phyloP scores from a whole-genome alignment of 1,140 invertebrate species.

The Pantala flavescens region DNA sequence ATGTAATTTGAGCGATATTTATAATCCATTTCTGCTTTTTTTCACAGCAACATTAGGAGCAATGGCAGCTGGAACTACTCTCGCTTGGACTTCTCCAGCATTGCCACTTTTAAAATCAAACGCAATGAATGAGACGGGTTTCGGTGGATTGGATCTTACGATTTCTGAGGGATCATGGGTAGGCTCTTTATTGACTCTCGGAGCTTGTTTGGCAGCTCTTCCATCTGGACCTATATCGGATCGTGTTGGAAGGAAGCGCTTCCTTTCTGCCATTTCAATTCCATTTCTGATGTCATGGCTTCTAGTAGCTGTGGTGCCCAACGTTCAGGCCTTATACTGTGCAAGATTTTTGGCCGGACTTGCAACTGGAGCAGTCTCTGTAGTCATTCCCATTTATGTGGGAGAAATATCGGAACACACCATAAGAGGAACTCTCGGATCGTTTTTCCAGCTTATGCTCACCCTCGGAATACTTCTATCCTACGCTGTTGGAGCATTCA shows the following conservation, averaged over 20 bases:
- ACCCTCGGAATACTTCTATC: slow-evolving; percentile 39
- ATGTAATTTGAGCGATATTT: no score
- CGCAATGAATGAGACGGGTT: slow-evolving; percentile 15
- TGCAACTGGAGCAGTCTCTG: slow-evolving; percentile 49
- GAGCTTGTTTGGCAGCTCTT: slow-evolving; percentile 42
- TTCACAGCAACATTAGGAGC: slow-evolving; percentile 43
- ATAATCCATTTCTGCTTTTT: background rate
- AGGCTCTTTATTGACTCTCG: slow-evolving; percentile 42
- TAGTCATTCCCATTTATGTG: slow-evolving; percentile 48
- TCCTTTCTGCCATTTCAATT: slow-evolving; percentile 43
- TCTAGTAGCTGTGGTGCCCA: slow-evolving; percentile 39
- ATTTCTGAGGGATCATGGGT: slow-evolving; percentile 41
- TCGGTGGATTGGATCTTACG: slow-evolving; percentile 17
- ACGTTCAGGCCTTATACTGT: slow-evolving; percentile 39
- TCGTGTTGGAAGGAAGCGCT: slow-evolving; percentile 51
- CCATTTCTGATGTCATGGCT: slow-evolving; percentile 51
- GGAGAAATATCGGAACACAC: slow-evolving; percentile 54
- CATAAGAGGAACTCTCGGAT: slow-evolving; percentile 48
- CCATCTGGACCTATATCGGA: slow-evolving; percentile 49
- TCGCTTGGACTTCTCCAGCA: slow-evolving; percentile 45
- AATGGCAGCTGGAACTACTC: slow-evolving; percentile 41
- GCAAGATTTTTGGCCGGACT: slow-evolving; percentile 54
- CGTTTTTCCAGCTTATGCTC: slow-evolving; percentile 39
- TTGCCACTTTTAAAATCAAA: slow-evolving; percentile 32
- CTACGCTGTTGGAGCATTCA: slow-evolving; percentile 32